Evolutionary conservation across 2,888 invertebrate genomes (phyloP).

Genomic region (Parthenolecanium corni): DNA sequence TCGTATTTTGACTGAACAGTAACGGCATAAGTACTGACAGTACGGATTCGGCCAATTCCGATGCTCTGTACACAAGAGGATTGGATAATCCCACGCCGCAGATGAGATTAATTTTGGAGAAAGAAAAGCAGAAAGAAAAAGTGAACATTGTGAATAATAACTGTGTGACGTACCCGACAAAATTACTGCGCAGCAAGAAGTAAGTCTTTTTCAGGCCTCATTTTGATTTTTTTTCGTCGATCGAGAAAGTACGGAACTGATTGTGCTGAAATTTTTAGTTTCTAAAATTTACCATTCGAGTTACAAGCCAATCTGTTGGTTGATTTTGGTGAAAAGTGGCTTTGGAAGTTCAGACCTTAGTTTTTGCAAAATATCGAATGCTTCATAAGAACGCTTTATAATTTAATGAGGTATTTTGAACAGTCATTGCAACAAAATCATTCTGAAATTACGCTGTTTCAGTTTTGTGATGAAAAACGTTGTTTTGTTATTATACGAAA

Average conservation of each 20-base stretch:
- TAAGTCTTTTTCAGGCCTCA: neutral
- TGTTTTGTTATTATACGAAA: too few species aligned
- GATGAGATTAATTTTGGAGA: constrained; percentile 17
- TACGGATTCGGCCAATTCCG: constrained; percentile 20
- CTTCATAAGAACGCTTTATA: too few species aligned
- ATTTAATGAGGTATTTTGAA: too few species aligned
- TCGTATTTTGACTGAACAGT: neutral
- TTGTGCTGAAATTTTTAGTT: neutral
- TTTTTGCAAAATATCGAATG: too few species aligned
- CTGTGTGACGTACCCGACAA: neutral
- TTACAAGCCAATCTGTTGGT: too few species aligned
- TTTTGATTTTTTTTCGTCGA: neutral
- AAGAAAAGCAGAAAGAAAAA: constrained; percentile 9
- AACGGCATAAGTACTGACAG: constrained; percentile 9
- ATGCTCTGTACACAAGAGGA: constrained; percentile 13
- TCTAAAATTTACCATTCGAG: neutral
- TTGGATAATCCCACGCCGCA: constrained; percentile 24
- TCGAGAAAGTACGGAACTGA: neutral
- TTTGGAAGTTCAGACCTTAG: too few species aligned
- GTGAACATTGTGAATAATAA: neutral
- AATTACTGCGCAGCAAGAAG: neutral
- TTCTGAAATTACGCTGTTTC: too few species aligned
- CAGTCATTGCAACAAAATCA: too few species aligned
- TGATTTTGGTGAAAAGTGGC: too few species aligned
- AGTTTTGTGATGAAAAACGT: too few species aligned